Evolutionary conservation across 2,113 vertebrate species (phyloP), one percentile per base, ranked within the genome.

Genomic region (Rhineura floridana): DNA sequence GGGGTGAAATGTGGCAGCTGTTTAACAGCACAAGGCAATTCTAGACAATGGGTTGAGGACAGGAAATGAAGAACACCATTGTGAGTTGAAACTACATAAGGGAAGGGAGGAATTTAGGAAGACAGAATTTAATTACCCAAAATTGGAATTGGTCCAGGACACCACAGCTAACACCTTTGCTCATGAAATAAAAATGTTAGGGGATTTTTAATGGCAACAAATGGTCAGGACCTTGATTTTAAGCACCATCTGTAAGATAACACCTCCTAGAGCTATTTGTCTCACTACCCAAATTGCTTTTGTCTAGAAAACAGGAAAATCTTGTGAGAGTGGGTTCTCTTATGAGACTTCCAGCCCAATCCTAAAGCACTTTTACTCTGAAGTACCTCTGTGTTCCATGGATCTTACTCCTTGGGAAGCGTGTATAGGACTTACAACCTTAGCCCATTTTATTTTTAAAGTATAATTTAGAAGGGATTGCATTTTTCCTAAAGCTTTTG

Each of bases 41-140:
- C 92, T 59, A 93, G 25, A 4, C 93, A 83, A 88, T 87, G 0
- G n/a, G 82, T 92, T 94, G 92, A 9, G 1, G 55, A 13, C 91
- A 95, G 94, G 94, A 96, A 95, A 95, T 96, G 93, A 96, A 92
- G 95, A 92, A 92, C 81, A 90, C 92, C 89, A 92, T 73, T 73
- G 89, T 91, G 62, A 87, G 36, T 92, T 92, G 90, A 7, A 93
- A 90, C 92, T 93, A 85, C 91, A 63, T 86, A 67, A 86, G 39
- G 63, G 46, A 91, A 93, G 92, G 90, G 93, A 81, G 89, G 93
- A 93, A 92, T 95, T 95, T 90, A 92, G 92, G 93, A 89, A 91
- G 79, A 88, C 91, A 95, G 93, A 81, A 94, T 94, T 96, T 96
- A 96, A 96, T 96, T 96, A 94, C 88, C 87, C 91, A 89, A 48